Evolutionary conservation across 2,888 invertebrate genomes (phyloP), one percentile per base, ranked within the genome.

Genomic region (Herminia tarsipennalis): DNA sequence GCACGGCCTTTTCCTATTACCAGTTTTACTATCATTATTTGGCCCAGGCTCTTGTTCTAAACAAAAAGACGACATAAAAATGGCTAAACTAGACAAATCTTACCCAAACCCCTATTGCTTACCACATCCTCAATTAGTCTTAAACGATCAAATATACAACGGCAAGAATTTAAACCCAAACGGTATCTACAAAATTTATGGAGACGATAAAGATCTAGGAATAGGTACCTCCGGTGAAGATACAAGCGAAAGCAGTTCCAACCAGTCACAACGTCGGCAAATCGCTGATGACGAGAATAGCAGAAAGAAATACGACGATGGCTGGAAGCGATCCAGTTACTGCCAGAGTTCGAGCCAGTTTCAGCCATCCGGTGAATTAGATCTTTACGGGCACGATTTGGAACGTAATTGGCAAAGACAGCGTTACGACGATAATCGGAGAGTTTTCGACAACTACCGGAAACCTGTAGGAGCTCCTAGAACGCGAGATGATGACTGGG

Each of bases 1-100:
- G 93, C 98, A 98, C 76, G 98, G 98, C 0, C 92, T 98, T 3
- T 95, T 98, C 73, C 92, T 98, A 9, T 89, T 98, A 8, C 98
- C 98, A 0, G 97, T 97, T 1, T 86, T 97, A 1, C 81, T 97
- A 0, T 97, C 97, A 0, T 88, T 97, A 2, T 97, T 97, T 63
- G 97, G 97, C 0, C 97, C 97, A 0, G 96, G 96, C 1, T 94
- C 95, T 0, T 95, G 95, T 69, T 86, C 92, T 10, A 89, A 86
- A 21, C 83, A 87, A 25, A 76, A 87, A 39, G 88, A 93, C n/a
- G 92, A 93, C 8, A 88, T 92, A 2, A 93, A 92, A 69, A 85
- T 93, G 76, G 83, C 93, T 0, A 93, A 93, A 62, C 86, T 93
- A 8, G 94, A 94, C n/a, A n/a, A n/a, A n/a, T n/a, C n/a, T 14